A percentile compares a stretch with the other conserved stretches of the same genome.
phyloP scores from a whole-genome alignment of 2,113 vertebrate species.

The Indicator maculatus region DNA sequence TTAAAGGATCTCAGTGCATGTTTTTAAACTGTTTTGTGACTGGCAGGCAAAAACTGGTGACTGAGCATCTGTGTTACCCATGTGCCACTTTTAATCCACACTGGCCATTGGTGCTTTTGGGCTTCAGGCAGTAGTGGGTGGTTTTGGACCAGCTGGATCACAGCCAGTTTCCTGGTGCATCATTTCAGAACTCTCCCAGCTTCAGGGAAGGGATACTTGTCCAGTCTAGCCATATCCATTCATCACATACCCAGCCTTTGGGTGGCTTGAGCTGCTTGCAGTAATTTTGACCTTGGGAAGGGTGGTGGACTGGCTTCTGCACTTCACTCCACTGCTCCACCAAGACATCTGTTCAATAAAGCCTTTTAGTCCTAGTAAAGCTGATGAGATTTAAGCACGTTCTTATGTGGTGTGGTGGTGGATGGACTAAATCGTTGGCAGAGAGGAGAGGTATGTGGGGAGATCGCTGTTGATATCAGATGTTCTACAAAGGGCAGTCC shows the following conservation, averaged over 20 bases:
- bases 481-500: background rate
- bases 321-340: background rate
- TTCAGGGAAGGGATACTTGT: background rate
- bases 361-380: background rate
- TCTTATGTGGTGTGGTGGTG: background rate
- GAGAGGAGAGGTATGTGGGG: fast-evolving
- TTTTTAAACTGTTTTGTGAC: background rate
- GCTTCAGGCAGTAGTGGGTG: background rate
- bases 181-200: background rate
- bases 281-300: background rate
- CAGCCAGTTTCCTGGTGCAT: background rate
- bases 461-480: background rate
- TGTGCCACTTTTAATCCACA: background rate
- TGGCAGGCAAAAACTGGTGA: background rate
- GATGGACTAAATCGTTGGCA: background rate
- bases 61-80: background rate
- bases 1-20: constrained; percentile 49
- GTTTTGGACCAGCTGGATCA: background rate
- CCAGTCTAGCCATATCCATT: background rate
- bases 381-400: background rate
- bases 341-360: background rate
- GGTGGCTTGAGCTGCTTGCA: background rate
- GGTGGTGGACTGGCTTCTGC: fast-evolving
- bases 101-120: background rate
- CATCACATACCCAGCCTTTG: background rate